These are phyloP conservation scores for Piprites chloris DNA, from an alignment of 2,113 vertebrate genomes.

Conservation along the genomic window DNA sequence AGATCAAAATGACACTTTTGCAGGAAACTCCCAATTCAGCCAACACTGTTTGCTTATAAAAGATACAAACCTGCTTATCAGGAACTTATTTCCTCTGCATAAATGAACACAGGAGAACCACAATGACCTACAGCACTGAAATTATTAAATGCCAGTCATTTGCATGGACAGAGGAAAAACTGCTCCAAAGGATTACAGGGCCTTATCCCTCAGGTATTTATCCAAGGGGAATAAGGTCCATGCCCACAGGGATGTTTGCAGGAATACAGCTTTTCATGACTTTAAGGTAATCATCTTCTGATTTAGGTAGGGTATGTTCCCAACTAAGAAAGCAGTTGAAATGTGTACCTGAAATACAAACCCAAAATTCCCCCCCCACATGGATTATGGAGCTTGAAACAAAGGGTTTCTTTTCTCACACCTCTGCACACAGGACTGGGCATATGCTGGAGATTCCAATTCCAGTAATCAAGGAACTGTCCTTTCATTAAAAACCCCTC, in stretches of 20 bases:
- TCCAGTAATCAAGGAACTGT: not conserved
- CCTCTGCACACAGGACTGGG: not conserved
- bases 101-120: not conserved
- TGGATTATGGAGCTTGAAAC: not conserved
- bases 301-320: not conserved
- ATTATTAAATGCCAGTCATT: not conserved
- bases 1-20: conserved; percentile 48
- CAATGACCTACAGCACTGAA: not conserved
- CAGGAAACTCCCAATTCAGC: not conserved
- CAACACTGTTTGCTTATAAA: not conserved
- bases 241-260: not conserved
- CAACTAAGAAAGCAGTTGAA: not conserved
- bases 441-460: not conserved
- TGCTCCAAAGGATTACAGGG: not conserved
- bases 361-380: rapidly evolving
- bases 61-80: conserved; percentile 14
- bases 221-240: not conserved
- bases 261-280: not conserved
- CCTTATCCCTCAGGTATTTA: not conserved
- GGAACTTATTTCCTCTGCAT: not conserved
- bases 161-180: not conserved
- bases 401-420: not conserved
- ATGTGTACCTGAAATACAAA: not conserved
- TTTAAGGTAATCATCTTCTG: not conserved
- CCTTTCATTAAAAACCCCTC: not conserved